These are phyloP conservation scores for Ophthalmotilapia sp. DNA, from an alignment of 2,113 vertebrate species.

Conservation along the genomic window DNA sequence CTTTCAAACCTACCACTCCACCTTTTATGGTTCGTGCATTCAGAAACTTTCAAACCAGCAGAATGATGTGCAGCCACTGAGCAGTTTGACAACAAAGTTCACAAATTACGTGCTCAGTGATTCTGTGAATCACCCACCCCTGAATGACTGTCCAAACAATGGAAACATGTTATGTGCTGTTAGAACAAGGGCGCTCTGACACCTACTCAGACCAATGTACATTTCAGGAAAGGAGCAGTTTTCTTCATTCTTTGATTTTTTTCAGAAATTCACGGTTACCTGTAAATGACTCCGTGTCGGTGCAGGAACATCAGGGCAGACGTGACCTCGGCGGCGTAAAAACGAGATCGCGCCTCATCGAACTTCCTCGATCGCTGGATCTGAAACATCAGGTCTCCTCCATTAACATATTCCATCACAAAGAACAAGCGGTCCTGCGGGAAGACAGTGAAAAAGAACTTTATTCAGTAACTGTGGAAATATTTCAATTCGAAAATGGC, in stretches of 20 bases:
- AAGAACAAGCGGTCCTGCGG: conserved; percentile 92
- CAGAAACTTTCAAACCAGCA: neutral
- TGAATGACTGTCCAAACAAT: neutral
- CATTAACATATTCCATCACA: conserved; percentile 98
- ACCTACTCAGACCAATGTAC: neutral
- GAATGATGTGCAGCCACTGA: neutral
- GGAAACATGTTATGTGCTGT: neutral
- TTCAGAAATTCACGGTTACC: conserved; percentile 62
- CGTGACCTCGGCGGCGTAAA: conserved; percentile 96
- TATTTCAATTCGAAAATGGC: neutral
- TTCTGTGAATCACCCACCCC: neutral
- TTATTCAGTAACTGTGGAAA: neutral
- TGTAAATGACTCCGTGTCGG: conserved; percentile 92
- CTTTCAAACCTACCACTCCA: neutral
- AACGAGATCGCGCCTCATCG: conserved; percentile 90
- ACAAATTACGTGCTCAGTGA: neutral
- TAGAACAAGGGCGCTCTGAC: accelerated
- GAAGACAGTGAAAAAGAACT: neutral
- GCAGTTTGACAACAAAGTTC: neutral
- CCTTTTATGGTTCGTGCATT: neutral
- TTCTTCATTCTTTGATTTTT: neutral
- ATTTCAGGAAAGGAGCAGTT: neutral
- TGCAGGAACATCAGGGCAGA: conserved; percentile 98
- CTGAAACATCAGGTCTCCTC: conserved; percentile 97
- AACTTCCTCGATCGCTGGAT: conserved; percentile 95